These are phyloP conservation scores for Pecten maximus DNA, from an alignment of 2,888 invertebrate genomes.

Conservation along the genomic window DNA sequence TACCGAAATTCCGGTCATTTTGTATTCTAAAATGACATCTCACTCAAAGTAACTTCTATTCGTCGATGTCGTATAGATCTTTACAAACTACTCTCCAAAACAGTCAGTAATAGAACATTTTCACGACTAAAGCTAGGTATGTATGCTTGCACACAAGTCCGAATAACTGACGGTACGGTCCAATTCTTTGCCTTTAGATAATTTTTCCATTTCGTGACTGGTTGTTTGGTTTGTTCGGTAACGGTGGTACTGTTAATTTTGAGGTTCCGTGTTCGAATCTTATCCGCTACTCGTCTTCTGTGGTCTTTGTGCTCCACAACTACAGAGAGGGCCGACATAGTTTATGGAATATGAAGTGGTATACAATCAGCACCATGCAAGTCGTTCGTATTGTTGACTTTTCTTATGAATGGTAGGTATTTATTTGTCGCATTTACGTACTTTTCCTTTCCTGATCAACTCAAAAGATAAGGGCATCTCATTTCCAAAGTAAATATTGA, in stretches of 20 bases:
- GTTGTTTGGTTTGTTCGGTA: too few relatives aligned
- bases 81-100: too few relatives aligned
- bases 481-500: constrained; percentile 18
- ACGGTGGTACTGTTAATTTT: neutral
- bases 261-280: neutral
- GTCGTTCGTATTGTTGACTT: neutral
- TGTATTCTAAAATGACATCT: too few relatives aligned
- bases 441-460: neutral
- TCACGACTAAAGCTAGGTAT: too few relatives aligned
- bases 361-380: neutral
- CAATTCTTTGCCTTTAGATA: too few relatives aligned
- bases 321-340: neutral
- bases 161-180: too few relatives aligned
- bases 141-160: too few relatives aligned
- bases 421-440: neutral
- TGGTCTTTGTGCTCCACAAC: neutral
- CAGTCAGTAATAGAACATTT: too few relatives aligned
- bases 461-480: neutral
- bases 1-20: too few relatives aligned
- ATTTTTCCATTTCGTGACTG: too few relatives aligned
- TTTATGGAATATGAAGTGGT: neutral
- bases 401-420: constrained; percentile 1
- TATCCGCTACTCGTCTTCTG: neutral
- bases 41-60: too few relatives aligned
- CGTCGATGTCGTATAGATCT: too few relatives aligned